These are phyloP conservation scores for Kryptolebias marmoratus DNA, from an alignment of 2,113 vertebrate species.

Conservation along the genomic window DNA sequence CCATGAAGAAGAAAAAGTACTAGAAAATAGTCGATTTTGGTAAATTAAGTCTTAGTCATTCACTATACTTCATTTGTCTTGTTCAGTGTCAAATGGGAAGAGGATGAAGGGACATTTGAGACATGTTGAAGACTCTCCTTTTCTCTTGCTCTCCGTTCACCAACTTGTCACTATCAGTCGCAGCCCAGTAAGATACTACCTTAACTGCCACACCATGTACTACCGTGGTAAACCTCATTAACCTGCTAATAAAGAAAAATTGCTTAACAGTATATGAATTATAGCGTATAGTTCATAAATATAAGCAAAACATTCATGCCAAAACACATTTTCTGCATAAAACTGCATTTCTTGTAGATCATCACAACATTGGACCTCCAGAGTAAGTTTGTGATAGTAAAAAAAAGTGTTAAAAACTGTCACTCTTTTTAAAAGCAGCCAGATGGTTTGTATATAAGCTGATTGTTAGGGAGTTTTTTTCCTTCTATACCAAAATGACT, in stretches of 20 bases:
- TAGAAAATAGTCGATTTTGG: too few species aligned
- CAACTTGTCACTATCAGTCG: neutral
- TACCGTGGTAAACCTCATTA: slow-evolving; percentile 11
- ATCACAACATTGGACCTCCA: slow-evolving; percentile 43
- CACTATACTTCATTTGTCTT: too few species aligned
- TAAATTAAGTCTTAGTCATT: too few species aligned
- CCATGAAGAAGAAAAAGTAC: neutral
- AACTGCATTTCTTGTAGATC: slow-evolving; percentile 37
- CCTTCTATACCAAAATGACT: slow-evolving; percentile 38
- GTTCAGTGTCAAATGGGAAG: too few species aligned
- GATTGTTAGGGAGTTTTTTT: slow-evolving; percentile 36
- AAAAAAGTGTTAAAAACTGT: slow-evolving; percentile 60
- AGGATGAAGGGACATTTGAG: too few species aligned
- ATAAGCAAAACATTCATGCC: neutral
- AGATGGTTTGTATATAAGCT: slow-evolving; percentile 62
- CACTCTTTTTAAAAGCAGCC: slow-evolving; percentile 61
- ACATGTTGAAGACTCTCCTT: too few species aligned
- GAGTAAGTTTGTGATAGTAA: slow-evolving; percentile 61
- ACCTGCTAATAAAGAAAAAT: slow-evolving; percentile 6
- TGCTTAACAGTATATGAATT: neutral
- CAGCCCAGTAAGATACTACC: neutral
- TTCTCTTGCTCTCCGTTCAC: too few species aligned
- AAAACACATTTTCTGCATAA: slow-evolving; percentile 24
- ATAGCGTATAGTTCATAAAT: slow-evolving; percentile 9
- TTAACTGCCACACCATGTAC: neutral